Percentiles rank a stretch among this genome's conserved stretches.
Conservation (phyloP, 2,888 invertebrate species). For the Himalopsyche kuldschensis region DNA sequence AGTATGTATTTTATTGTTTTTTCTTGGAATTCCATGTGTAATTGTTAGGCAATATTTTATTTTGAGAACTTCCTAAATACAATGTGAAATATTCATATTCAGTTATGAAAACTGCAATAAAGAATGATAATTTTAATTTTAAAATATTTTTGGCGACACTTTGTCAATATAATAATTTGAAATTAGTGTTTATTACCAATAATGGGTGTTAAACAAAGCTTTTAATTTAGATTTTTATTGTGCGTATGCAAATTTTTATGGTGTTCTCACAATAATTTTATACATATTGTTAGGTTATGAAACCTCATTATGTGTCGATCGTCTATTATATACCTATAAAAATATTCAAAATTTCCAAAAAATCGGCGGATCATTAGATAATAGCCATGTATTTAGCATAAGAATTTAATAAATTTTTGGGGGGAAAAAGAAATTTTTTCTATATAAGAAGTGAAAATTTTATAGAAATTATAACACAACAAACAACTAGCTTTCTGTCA, state of each 20-base stretch:
- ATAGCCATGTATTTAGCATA: not conserved
- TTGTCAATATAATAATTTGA: not conserved
- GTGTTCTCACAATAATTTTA: not conserved
- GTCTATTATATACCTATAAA: not conserved
- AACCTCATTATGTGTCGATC: not conserved
- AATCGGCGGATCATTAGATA: not conserved
- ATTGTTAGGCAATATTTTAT: no score
- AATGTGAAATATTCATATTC: no score
- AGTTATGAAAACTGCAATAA: no score
- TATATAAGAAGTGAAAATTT: not conserved
- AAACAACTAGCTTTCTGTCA: not conserved
- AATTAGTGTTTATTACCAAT: not conserved
- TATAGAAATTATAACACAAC: not conserved
- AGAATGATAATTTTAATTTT: no score
- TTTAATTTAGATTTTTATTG: not conserved
- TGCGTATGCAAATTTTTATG: not conserved
- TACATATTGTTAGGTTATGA: not conserved
- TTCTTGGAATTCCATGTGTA: no score
- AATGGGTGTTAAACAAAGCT: not conserved
- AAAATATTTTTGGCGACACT: not conserved
- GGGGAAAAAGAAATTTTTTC: not conserved
- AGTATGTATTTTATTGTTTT: no score
- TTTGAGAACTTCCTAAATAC: no score
- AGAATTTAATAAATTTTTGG: not conserved
- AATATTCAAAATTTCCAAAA: not conserved